A percentile compares a stretch with the other conserved stretches of the same genome.
These are phyloP conservation scores for Azemiops feae DNA, from an alignment of 2,113 vertebrate species.

Conservation along the genomic window DNA sequence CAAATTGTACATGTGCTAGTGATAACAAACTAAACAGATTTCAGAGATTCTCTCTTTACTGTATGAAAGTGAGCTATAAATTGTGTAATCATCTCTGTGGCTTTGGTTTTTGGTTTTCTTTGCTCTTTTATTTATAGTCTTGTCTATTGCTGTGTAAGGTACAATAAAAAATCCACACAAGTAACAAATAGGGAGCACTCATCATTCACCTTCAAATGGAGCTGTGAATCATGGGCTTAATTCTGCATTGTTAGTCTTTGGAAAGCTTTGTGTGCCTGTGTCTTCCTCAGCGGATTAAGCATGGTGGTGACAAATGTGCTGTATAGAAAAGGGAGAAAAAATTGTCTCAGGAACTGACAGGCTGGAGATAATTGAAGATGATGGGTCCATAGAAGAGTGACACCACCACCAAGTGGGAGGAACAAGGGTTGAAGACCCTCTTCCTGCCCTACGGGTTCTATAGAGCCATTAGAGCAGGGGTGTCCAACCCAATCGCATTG, in stretches of 20 bases:
- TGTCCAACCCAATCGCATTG: neutral
- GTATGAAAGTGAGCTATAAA: too few relatives aligned
- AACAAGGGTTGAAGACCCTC: constrained; percentile 24
- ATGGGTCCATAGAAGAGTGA: constrained; percentile 32
- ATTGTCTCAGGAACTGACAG: constrained; percentile 5
- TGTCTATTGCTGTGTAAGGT: too few relatives aligned
- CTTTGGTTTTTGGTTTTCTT: too few relatives aligned
- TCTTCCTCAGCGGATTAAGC: constrained; percentile 49
- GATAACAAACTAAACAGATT: too few relatives aligned
- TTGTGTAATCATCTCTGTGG: too few relatives aligned
- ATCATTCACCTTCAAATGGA: too few relatives aligned
- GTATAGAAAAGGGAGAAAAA: constrained; percentile 38
- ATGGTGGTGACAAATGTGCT: neutral
- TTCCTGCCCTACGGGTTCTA: neutral
- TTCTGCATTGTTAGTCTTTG: neutral
- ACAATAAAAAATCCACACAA: too few relatives aligned
- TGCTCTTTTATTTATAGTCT: too few relatives aligned
- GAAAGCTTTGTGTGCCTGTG: constrained; percentile 6
- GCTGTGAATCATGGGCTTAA: too few relatives aligned
- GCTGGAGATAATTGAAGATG: constrained; percentile 38
- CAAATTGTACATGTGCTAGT: too few relatives aligned
- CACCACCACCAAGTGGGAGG: neutral
- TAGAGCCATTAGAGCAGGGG: constrained; percentile 9
- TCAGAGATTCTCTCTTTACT: too few relatives aligned
- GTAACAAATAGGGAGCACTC: too few relatives aligned